These are phyloP conservation scores for Coelopa pilipes DNA, from an alignment of 2,888 invertebrate species.

Conservation along the genomic window DNA sequence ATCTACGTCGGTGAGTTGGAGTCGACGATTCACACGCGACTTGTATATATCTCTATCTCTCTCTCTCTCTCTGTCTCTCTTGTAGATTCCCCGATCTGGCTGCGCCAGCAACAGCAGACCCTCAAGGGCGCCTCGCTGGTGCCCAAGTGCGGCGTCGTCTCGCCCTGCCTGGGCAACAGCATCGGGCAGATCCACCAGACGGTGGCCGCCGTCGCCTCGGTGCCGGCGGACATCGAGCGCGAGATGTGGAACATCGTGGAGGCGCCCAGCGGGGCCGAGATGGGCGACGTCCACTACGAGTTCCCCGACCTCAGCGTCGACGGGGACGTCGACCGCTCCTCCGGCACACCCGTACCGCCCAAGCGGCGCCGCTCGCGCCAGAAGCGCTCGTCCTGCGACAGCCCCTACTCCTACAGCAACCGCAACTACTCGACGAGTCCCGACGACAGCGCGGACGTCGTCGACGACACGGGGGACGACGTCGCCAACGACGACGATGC, in stretches of 20 bases:
- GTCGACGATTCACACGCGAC: too few relatives aligned
- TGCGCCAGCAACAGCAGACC: slow-evolving; percentile 67
- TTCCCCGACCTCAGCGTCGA: slow-evolving; percentile 50
- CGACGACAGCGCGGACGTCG: slow-evolving; percentile 54
- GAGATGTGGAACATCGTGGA: slow-evolving; percentile 70
- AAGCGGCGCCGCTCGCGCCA: background rate
- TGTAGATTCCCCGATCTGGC: slow-evolving; percentile 72
- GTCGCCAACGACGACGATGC: too few relatives aligned
- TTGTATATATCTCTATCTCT: too few relatives aligned
- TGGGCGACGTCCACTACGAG: slow-evolving; percentile 55
- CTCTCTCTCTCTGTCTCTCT: background rate
- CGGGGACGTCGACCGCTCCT: slow-evolving; percentile 16
- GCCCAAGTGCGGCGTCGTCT: slow-evolving; percentile 55
- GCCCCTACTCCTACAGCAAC: slow-evolving; percentile 60
- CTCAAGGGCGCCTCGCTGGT: slow-evolving; percentile 53
- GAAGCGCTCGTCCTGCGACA: slow-evolving; percentile 47
- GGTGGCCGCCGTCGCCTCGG: slow-evolving; percentile 65
- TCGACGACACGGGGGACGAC: slow-evolving; percentile 50
- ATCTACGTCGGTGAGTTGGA: slow-evolving; percentile 68
- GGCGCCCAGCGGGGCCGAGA: slow-evolving; percentile 64
- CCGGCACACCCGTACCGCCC: background rate
- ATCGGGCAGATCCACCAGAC: slow-evolving; percentile 65
- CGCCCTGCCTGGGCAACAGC: slow-evolving; percentile 59
- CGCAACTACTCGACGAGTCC: slow-evolving; percentile 59
- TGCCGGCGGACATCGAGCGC: slow-evolving; percentile 63